Conservation (phyloP, 2,888 invertebrate genomes). For the Pseudococcus jackbeardsleyi region DNA sequence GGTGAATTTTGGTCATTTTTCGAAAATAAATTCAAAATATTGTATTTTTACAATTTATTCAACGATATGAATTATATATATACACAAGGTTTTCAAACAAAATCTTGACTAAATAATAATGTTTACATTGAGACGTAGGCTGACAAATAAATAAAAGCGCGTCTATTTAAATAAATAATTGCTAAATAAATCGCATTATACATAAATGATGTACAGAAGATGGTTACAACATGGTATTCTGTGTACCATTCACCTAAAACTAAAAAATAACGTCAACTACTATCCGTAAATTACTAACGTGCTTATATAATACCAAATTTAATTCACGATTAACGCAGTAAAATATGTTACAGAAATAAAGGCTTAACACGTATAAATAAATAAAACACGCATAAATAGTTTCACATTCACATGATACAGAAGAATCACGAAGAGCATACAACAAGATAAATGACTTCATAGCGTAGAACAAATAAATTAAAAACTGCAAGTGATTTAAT, state of each 20-base stretch:
- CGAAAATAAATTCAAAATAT: neutral
- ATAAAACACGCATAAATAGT: neutral
- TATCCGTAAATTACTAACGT: neutral
- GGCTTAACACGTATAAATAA: neutral
- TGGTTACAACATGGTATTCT: neutral
- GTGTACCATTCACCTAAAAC: neutral
- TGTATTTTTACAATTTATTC: slow-evolving; percentile 25
- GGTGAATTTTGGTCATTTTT: too few species aligned
- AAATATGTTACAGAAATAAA: neutral
- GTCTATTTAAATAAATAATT: neutral
- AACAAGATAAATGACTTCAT: neutral
- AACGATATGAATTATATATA: slow-evolving; percentile 26
- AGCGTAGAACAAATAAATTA: neutral
- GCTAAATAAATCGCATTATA: slow-evolving; percentile 7
- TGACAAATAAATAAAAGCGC: slow-evolving; percentile 27
- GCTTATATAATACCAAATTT: neutral
- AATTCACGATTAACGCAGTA: neutral
- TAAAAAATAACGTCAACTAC: neutral
- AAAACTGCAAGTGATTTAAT: neutral
- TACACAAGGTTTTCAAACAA: slow-evolving; percentile 17
- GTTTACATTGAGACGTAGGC: neutral
- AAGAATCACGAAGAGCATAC: neutral
- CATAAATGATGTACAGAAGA: neutral
- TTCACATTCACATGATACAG: slow-evolving; percentile 5
- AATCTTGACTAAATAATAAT: slow-evolving; percentile 28